Evolutionary conservation across 2,888 invertebrate species (phyloP).

Genomic region (Malthinus seriepunctatus): DNA sequence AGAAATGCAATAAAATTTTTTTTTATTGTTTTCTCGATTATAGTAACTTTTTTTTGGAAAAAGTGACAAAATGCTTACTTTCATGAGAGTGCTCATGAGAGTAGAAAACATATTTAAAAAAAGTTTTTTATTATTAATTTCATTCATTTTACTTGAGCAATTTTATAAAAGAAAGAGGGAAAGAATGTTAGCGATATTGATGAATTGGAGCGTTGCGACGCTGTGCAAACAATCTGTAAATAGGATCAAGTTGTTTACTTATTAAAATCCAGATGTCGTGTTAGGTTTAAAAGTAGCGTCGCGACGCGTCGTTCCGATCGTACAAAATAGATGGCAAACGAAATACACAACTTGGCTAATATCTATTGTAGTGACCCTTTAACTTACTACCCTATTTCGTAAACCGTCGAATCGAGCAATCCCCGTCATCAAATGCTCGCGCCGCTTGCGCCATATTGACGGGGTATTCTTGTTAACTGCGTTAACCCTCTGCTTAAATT

Average conservation of each 20-base stretch:
- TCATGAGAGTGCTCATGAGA: too few species aligned
- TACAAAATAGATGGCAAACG: conserved; percentile 23
- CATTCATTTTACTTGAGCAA: too few species aligned
- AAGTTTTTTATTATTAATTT: too few species aligned
- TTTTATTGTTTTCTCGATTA: too few species aligned
- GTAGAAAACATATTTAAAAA: too few species aligned
- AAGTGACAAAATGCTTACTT: too few species aligned
- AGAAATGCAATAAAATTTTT: too few species aligned
- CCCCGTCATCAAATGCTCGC: conserved; percentile 45
- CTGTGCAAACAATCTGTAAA: not conserved
- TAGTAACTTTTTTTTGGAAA: too few species aligned
- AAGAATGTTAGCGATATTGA: too few species aligned
- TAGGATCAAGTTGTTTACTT: not conserved
- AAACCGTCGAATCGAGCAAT: conserved; percentile 66
- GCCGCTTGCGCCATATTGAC: conserved; percentile 44
- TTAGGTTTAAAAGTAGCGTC: conserved; percentile 12
- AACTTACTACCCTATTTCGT: conserved; percentile 61
- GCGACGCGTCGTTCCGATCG: conserved; percentile 17
- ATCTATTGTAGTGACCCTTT: conserved; percentile 26
- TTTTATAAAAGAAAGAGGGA: too few species aligned
- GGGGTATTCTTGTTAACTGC: conserved; percentile 20
- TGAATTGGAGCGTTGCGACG: too few species aligned
- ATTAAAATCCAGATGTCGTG: conserved; percentile 11
- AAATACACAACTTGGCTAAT: not conserved
- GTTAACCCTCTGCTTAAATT: conserved; percentile 13